Base-by-base conservation (phyloP, 2,888 invertebrate genomes). In the Crematogaster levior region DNA sequence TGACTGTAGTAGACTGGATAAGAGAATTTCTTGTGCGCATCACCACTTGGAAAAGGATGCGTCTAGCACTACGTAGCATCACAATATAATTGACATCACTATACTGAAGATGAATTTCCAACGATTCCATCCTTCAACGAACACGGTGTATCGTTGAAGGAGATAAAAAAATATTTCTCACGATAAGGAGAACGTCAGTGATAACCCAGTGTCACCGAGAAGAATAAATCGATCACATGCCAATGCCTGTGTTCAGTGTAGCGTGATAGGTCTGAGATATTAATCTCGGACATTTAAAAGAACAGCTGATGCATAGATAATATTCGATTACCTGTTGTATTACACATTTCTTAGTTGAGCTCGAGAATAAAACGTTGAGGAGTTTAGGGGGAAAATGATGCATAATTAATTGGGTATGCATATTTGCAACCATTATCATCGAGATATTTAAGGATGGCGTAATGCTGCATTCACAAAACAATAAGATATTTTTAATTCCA, bases 41-140 rank as follows among this genome's bases (percentile, higher is more conserved):
- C 86, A 91, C 90, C 86, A 91, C 90, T 87, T 92, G 90, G 90
- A 87, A 85, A 83, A 93, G 84, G 61, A 92, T 87, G 81, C 88
- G 90, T 87, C 92, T 90, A n/a, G n/a, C n/a, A 88, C 92, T 87
- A 89, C 92, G 91, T 89, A 92, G 91, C 94, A 94, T 94, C 91
- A 91, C 91, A 90, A 89, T 88, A 85, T 87, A 86, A 70, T 83
- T 82, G 37, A 40, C 74, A 82, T 56, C 77, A 74, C 81, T 83
- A 60, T 83, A 90, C 89, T 89, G 85, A 87, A 72, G 53, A 18
- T 65, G 34, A 10, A 46, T 65, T 65, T 65, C 60, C 56, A 63
- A 82, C 66, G 37, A 30, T 80, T 68, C 30, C 68, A 83, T 82
- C 75, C 74, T 48, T 70, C 46, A 12, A 63, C 51, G 51, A 83